These are phyloP conservation scores for Burhinus oedicnemus DNA, from an alignment of 2,113 vertebrate genomes.

Conservation along the genomic window DNA sequence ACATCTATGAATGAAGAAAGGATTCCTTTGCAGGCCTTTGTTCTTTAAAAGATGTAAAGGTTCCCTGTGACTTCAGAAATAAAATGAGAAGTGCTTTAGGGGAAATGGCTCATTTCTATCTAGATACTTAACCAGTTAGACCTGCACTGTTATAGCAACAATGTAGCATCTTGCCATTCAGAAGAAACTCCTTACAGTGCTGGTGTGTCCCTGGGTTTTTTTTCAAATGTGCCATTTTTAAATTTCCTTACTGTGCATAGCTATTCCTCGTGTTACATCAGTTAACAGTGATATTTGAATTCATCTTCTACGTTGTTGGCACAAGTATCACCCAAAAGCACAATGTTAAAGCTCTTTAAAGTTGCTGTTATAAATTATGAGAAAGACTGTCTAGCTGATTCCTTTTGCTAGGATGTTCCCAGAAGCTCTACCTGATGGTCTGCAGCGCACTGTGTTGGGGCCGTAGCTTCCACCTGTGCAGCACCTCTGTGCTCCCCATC, in stretches of 20 bases:
- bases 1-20: accelerated
- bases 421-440: not conserved
- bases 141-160: accelerated
- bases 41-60: accelerated
- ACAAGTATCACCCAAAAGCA: accelerated
- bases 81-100: not conserved
- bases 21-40: accelerated
- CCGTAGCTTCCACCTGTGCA: not conserved
- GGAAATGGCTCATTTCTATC: accelerated
- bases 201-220: not conserved
- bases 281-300: accelerated
- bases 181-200: accelerated
- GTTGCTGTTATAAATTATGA: accelerated
- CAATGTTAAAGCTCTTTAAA: not conserved
- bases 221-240: accelerated
- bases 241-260: accelerated
- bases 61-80: accelerated
- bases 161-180: not conserved
- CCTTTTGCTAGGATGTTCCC: not conserved
- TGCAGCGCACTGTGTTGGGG: accelerated
- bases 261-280: not conserved
- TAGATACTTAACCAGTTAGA: too few relatives aligned
- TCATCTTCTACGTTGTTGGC: accelerated
- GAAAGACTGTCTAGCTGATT: not conserved
- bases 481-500: not conserved